Evolutionary conservation across 2,888 invertebrate species (phyloP).

Genomic region (Netelia melanura): DNA sequence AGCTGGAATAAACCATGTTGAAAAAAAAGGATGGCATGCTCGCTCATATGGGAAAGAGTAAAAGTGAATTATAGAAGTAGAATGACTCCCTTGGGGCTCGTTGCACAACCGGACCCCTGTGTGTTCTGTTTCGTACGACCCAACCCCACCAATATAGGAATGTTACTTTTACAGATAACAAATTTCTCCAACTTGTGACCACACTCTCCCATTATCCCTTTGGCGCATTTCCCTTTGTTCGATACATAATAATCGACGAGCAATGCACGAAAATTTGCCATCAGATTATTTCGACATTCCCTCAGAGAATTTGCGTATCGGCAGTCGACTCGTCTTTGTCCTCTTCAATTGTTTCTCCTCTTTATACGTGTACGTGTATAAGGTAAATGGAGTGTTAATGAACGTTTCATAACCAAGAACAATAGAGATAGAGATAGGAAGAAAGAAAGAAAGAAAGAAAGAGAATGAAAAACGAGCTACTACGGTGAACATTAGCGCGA

Average conservation of each 20-base stretch:
- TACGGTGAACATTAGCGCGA: not conserved
- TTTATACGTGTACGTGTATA: not conserved
- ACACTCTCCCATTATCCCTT: not conserved
- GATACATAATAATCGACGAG: slow-evolving; percentile 31
- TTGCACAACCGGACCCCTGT: slow-evolving; percentile 21
- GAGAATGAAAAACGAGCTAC: not conserved
- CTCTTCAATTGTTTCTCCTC: not conserved
- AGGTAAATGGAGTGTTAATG: not conserved
- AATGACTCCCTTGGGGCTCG: slow-evolving; percentile 75
- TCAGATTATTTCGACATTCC: slow-evolving; percentile 26
- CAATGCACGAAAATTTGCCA: slow-evolving; percentile 25
- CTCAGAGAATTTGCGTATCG: not conserved
- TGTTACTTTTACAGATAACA: slow-evolving; percentile 38
- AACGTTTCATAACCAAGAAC: not conserved
- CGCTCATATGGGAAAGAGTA: slow-evolving; percentile 44
- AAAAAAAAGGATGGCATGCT: slow-evolving; percentile 5
- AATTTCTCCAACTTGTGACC: slow-evolving; percentile 15
- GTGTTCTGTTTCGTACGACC: slow-evolving; percentile 65
- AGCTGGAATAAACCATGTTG: not conserved
- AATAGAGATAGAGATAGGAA: not conserved
- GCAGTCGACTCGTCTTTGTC: not conserved
- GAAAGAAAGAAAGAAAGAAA: not conserved
- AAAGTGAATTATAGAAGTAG: slow-evolving; percentile 76
- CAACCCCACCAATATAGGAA: slow-evolving; percentile 57
- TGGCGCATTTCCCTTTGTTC: not conserved